Percentiles rank a stretch among this genome's conserved stretches.
These are phyloP conservation scores for Pandemis corylana DNA, from an alignment of 2,888 invertebrate species.

Conservation along the genomic window DNA sequence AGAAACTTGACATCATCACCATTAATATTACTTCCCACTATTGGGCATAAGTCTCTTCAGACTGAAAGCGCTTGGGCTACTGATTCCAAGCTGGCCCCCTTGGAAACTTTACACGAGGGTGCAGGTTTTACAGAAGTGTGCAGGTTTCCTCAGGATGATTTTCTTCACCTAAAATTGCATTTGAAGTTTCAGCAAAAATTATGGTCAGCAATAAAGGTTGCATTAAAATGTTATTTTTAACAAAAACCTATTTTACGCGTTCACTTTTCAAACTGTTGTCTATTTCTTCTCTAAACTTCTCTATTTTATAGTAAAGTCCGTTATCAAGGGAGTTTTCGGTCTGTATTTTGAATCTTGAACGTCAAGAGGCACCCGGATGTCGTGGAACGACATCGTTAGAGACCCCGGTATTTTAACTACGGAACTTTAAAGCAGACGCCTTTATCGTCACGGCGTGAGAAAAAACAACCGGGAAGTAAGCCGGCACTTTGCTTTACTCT, in stretches of 20 bases:
- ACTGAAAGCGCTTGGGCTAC: no score
- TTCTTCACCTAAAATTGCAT: no score
- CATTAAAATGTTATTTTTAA: no score
- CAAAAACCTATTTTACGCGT: background rate
- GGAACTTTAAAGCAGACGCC: slow-evolving; percentile 41
- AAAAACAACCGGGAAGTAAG: slow-evolving; percentile 30
- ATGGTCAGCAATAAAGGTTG: no score
- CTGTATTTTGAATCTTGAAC: slow-evolving; percentile 40
- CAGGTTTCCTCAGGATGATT: no score
- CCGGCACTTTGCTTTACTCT: slow-evolving; percentile 23
- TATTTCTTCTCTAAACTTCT: background rate
- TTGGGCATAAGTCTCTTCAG: no score
- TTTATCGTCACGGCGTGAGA: slow-evolving; percentile 25
- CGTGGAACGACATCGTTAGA: slow-evolving; percentile 41
- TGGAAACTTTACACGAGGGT: no score
- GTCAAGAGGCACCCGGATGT: slow-evolving; percentile 39
- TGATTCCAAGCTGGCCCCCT: no score
- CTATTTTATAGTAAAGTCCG: slow-evolving; percentile 19
- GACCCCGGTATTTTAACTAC: slow-evolving; percentile 41
- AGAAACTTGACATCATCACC: no score
- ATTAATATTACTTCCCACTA: no score
- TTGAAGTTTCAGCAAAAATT: no score
- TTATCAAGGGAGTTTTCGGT: slow-evolving; percentile 37
- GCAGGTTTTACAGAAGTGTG: no score
- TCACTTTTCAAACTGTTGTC: background rate